phyloP scores from a whole-genome alignment of 2,797 vertebrate species.

The Pipistrellus kuhlii region DNA sequence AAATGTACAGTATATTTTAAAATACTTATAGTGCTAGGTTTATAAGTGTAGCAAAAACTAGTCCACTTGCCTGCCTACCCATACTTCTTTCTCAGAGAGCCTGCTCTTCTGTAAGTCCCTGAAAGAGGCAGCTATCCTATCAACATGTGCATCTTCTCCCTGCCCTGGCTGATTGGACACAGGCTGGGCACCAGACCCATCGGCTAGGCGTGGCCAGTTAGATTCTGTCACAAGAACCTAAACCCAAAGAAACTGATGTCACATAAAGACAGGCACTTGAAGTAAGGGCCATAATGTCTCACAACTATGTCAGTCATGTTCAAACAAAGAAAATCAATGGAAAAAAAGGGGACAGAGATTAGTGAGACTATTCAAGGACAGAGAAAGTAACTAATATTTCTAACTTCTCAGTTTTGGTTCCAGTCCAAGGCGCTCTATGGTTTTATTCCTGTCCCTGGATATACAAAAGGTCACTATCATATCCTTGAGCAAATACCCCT shows the following conservation, averaged over 20 bases:
- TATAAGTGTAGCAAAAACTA: neutral
- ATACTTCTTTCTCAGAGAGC: neutral
- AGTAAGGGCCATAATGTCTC: neutral
- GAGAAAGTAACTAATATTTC: neutral
- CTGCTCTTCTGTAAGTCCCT: neutral
- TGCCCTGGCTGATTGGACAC: neutral
- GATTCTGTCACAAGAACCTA: neutral
- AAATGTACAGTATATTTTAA: slow-evolving; percentile 34
- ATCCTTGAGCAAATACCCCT: neutral
- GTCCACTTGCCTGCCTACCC: neutral
- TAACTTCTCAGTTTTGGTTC: slow-evolving; percentile 27
- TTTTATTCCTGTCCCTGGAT: neutral
- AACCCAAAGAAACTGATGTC: neutral
- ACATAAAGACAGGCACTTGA: neutral
- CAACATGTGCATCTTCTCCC: neutral
- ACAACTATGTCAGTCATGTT: neutral
- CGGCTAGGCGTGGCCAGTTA: neutral
- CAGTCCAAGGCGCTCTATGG: neutral
- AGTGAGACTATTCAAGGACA: neutral
- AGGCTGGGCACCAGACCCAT: neutral
- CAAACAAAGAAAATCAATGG: slow-evolving; percentile 12
- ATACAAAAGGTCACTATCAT: neutral
- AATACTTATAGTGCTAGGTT: neutral
- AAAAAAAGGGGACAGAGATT: neutral
- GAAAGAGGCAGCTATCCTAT: neutral